Evolutionary conservation across 2,888 invertebrate species (phyloP), one percentile per base, ranked within the genome.

Genomic region (Beris morrisii): DNA sequence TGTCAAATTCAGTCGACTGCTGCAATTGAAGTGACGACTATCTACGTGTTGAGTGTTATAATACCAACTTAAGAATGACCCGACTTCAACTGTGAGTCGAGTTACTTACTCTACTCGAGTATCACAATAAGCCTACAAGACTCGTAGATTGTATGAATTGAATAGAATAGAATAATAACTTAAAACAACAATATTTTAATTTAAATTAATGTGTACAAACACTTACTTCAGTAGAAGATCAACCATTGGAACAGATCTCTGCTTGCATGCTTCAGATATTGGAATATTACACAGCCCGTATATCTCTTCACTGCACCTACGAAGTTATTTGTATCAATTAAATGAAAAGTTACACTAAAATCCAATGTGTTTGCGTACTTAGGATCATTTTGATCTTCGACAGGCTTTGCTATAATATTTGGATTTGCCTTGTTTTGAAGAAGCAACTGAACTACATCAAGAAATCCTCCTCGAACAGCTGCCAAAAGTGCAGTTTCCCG

Each of bases 401-500:
- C 77, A 3, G 79, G 78, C 53, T 77, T 79, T 3, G 81, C 86
- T 4, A 87, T 82, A 66, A 90, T 82, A 79, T 95, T 93, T 0
- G 96, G 87, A 82, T 90, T 88, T 0, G 96, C 93, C 0, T 93
- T 93, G 63, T 90, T 86, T 63, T 87, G 85, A 70, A 95, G 81
- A 57, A 97, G 82, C 0, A 86, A 79, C 12, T 85, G 81, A 1
- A 88, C 88, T 59, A 93, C 88, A 53, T 89, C 88, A 59, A 86
- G 84, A 76, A 93, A 90, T 15, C 87, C 86, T 43, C 88, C 89
- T 66, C 91, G 87, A 3, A 92, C 90, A 0, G 93, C 91, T 5
- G 89, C 89, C 76, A 94, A 88, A 28, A 97, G 82, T 22, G 94
- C 90, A 2, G 94, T 93, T 81, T 95, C 95, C 12, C 85, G 85